Conservation (phyloP, 2,113 vertebrate species). For the Acinonyx jubatus region DNA sequence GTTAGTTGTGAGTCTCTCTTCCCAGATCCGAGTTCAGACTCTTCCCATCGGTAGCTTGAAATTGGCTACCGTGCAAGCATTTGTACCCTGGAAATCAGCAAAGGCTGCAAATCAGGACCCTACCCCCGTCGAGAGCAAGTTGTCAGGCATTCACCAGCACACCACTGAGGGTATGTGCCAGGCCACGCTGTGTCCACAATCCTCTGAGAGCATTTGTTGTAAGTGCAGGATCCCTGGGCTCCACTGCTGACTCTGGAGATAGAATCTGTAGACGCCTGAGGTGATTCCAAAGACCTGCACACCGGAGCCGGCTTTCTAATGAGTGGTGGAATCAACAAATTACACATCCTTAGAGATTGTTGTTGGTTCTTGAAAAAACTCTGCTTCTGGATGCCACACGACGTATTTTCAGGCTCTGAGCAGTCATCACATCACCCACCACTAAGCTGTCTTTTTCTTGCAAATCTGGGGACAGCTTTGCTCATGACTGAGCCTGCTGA, state of each 20-base stretch:
- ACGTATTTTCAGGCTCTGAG: not conserved
- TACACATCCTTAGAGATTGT: not conserved
- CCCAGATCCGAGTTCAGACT: not conserved
- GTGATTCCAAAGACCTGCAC: not conserved
- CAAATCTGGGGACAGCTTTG: not conserved
- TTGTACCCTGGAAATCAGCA: not conserved
- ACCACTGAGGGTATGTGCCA: not conserved
- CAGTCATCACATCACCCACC: not conserved
- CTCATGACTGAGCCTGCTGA: not conserved
- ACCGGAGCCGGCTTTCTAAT: not conserved
- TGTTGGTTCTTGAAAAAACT: not conserved
- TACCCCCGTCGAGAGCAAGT: accelerated
- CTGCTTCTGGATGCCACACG: not conserved
- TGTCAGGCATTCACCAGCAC: not conserved
- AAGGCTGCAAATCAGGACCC: not conserved
- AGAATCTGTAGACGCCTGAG: not conserved
- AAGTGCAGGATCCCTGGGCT: not conserved
- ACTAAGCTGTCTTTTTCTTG: not conserved
- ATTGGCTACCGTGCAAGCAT: not conserved
- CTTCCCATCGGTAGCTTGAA: not conserved
- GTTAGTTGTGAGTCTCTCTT: not conserved
- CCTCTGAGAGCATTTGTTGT: accelerated
- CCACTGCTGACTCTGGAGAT: not conserved
- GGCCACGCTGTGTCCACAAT: not conserved
- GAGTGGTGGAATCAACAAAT: not conserved